Percentiles rank a stretch among this genome's conserved stretches.
Evolutionary conservation across 2,888 invertebrate genomes (phyloP).

Genomic region (Thera obeliscata): DNA sequence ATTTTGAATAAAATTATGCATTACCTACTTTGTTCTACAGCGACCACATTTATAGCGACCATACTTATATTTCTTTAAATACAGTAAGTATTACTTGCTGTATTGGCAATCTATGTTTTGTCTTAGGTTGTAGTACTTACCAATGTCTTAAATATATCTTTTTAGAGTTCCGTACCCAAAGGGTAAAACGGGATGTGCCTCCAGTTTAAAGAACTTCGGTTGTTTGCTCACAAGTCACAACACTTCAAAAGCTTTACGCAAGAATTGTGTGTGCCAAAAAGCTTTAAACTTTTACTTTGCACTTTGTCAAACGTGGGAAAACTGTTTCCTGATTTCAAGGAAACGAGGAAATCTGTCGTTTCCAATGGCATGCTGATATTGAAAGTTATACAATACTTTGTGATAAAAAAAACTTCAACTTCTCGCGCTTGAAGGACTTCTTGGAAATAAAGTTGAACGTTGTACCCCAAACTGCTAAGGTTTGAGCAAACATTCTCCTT

Average conservation of each 20-base stretch:
- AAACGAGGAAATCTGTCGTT: conserved; percentile 37
- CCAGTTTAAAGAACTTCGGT: conserved; percentile 52
- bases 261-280: conserved; percentile 52
- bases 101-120: too few species aligned
- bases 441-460: conserved; percentile 1
- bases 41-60: too few species aligned
- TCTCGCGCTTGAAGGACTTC: conserved; percentile 3
- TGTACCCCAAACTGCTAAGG: not conserved
- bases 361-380: conserved; percentile 24
- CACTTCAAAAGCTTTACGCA: conserved; percentile 55
- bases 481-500: too few species aligned
- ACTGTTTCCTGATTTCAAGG: conserved; percentile 41
- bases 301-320: conserved; percentile 43
- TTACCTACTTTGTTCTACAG: too few species aligned
- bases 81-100: too few species aligned
- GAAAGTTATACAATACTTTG: conserved; percentile 11
- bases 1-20: too few species aligned
- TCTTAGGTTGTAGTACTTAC: too few species aligned
- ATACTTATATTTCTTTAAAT: too few species aligned
- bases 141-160: too few species aligned
- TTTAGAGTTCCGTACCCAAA: too few species aligned
- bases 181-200: too few species aligned
- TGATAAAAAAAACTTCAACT: conserved; percentile 5
- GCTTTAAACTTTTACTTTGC: conserved; percentile 52
- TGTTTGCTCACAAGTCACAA: conserved; percentile 54